Conservation (phyloP, 2,888 invertebrate species). For the Isotomurus palustris region DNA sequence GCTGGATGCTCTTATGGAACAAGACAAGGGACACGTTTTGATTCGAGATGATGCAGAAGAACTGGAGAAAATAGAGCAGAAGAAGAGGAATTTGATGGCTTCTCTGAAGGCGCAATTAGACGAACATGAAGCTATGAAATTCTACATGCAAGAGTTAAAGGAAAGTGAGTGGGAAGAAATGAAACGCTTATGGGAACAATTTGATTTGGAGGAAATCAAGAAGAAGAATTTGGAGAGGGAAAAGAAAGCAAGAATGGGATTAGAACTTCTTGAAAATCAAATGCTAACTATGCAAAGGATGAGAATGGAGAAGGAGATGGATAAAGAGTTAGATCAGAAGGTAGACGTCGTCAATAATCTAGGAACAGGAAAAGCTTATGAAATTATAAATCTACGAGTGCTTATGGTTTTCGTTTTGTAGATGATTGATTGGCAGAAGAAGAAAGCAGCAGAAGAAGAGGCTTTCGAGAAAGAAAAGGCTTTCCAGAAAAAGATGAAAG, state of each 20-base stretch:
- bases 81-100: conserved; percentile 32
- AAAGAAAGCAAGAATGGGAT: conserved; percentile 34
- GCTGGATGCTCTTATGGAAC: conserved; percentile 32
- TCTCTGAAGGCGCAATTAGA: conserved; percentile 37
- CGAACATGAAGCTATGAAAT: conserved; percentile 39
- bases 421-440: conserved; percentile 35
- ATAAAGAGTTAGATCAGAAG: conserved; percentile 54
- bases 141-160: conserved; percentile 23
- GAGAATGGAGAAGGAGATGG: conserved; percentile 60
- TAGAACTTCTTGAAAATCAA: conserved; percentile 46
- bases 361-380: too few species aligned
- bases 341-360: conserved; percentile 24
- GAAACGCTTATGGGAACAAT: conserved; percentile 29
- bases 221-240: conserved; percentile 23
- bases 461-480: conserved; percentile 24
- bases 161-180: conserved; percentile 34
- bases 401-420: conserved; percentile 3
- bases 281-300: conserved; percentile 56
- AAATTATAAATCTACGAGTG: neutral
- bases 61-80: conserved; percentile 23
- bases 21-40: conserved; percentile 30
- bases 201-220: conserved; percentile 34
- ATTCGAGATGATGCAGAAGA: conserved; percentile 37
- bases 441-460: conserved; percentile 35
- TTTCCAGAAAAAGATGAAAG: conserved; percentile 25